These are phyloP conservation scores for Seriola dumerili DNA, from an alignment of 2,113 vertebrate species.

Conservation along the genomic window DNA sequence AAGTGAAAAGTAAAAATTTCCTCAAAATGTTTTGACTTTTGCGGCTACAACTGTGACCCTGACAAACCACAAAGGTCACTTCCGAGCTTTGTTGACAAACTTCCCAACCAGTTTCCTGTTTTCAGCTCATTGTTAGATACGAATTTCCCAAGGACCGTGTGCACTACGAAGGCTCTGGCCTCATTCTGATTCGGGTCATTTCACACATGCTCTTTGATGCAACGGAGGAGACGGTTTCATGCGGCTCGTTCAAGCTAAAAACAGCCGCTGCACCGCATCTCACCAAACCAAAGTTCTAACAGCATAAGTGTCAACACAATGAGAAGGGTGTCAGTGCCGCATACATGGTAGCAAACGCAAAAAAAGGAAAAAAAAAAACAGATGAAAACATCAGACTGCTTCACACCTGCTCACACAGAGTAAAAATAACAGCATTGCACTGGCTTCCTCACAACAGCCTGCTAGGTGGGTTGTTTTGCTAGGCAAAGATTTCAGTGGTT, in stretches of 20 bases:
- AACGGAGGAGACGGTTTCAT: constrained; percentile 16
- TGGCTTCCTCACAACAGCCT: constrained; percentile 13
- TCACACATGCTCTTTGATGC: constrained; percentile 33
- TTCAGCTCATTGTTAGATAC: constrained; percentile 63
- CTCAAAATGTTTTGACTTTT: constrained; percentile 42
- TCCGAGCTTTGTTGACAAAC: constrained; percentile 82
- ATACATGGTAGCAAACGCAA: not conserved
- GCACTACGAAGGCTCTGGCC: constrained; percentile 26
- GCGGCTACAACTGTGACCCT: constrained; percentile 38
- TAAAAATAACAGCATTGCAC: constrained; percentile 39
- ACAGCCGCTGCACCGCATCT: not conserved
- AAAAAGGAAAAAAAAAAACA: not conserved
- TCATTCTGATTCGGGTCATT: constrained; percentile 47
- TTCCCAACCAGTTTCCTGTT: constrained; percentile 72
- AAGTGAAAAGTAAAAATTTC: constrained; percentile 42
- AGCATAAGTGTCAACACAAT: not conserved
- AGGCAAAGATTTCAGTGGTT: not conserved
- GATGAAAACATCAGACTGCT: not conserved
- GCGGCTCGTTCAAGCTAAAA: not conserved
- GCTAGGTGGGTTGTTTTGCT: not conserved
- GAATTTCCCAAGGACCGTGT: constrained; percentile 55
- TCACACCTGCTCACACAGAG: not conserved
- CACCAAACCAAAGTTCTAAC: not conserved
- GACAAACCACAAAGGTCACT: constrained; percentile 54
- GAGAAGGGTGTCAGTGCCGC: not conserved